phyloP scores from a whole-genome alignment of 2,888 invertebrate genomes.

The Blera fallax region DNA sequence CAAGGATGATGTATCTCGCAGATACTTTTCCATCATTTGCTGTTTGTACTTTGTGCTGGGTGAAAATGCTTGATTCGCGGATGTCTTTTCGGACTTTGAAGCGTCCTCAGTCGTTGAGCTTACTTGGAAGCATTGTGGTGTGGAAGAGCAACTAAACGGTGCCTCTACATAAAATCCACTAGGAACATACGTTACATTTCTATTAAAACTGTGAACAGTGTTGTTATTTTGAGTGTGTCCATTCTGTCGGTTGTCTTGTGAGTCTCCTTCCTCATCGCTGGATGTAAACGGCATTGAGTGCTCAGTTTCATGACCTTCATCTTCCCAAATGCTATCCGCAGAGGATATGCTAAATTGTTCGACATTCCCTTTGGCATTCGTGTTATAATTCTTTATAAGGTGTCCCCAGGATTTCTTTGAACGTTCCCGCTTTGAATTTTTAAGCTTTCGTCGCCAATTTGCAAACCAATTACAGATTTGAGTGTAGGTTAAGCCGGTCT shows the following conservation, averaged over 20 bases:
- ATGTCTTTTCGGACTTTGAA: conserved; percentile 79
- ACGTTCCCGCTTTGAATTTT: conserved; percentile 88
- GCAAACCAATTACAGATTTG: conserved; percentile 92
- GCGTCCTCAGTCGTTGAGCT: conserved; percentile 78
- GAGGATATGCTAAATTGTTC: conserved; percentile 91
- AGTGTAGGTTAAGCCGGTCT: conserved; percentile 90
- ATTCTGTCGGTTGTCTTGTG: neutral
- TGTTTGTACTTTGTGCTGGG: conserved; percentile 83
- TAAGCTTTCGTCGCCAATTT: conserved; percentile 90
- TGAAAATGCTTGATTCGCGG: conserved; percentile 66
- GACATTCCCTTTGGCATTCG: conserved; percentile 89
- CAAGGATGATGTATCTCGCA: conserved; percentile 80
- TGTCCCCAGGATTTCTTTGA: conserved; percentile 89
- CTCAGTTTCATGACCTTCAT: conserved; percentile 81
- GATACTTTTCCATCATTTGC: conserved; percentile 85
- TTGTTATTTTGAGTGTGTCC: conserved; percentile 21
- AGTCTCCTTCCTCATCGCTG: conserved; percentile 69
- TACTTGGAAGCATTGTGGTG: conserved; percentile 79
- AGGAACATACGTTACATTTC: conserved; percentile 57
- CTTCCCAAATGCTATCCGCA: conserved; percentile 91
- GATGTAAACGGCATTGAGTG: conserved; percentile 40
- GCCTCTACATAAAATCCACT: conserved; percentile 52
- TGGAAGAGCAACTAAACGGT: conserved; percentile 32
- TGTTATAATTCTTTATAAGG: conserved; percentile 87
- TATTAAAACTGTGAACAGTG: conserved; percentile 24